Evolutionary conservation across 1,140 invertebrate species (phyloP).

Genomic region (Orchesella cincta): DNA sequence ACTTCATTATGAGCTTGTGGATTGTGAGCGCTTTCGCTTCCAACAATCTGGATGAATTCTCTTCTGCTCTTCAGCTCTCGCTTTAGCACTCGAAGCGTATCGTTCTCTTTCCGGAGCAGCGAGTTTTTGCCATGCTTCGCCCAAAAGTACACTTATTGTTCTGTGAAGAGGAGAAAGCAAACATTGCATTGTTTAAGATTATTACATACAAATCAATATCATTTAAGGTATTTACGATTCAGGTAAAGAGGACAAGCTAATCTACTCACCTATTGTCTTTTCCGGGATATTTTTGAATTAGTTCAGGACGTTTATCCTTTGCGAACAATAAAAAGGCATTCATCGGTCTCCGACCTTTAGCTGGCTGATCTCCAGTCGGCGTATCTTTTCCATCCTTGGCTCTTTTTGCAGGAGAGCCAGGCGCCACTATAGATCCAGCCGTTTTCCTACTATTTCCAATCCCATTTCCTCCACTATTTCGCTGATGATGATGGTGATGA

Average conservation of each 20-base stretch:
- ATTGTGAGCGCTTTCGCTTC: conserved; percentile 61
- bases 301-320: conserved; percentile 59
- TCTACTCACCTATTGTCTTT: conserved; percentile 62
- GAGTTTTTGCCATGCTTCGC: conserved; percentile 61
- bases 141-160: conserved; percentile 62
- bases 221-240: background rate
- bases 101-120: conserved; percentile 55
- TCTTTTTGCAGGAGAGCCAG: conserved; percentile 41
- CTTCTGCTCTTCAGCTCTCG: conserved; percentile 61
- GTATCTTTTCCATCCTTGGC: conserved; percentile 29
- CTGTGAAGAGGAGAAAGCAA: conserved; percentile 53
- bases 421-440: background rate
- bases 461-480: background rate
- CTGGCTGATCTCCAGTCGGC: background rate
- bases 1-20: conserved; percentile 50
- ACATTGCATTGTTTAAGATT: background rate
- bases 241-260: background rate
- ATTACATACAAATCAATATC: background rate
- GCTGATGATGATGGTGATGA: background rate
- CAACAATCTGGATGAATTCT: conserved; percentile 63
- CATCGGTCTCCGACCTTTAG: conserved; percentile 59
- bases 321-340: conserved; percentile 66
- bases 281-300: conserved; percentile 62
- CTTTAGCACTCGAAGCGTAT: conserved; percentile 58
- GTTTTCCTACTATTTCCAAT: conserved; percentile 22